Evolutionary conservation across 2,113 vertebrate genomes (phyloP), one percentile per base, ranked within the genome.

Genomic region (Tamias sibiricus): DNA sequence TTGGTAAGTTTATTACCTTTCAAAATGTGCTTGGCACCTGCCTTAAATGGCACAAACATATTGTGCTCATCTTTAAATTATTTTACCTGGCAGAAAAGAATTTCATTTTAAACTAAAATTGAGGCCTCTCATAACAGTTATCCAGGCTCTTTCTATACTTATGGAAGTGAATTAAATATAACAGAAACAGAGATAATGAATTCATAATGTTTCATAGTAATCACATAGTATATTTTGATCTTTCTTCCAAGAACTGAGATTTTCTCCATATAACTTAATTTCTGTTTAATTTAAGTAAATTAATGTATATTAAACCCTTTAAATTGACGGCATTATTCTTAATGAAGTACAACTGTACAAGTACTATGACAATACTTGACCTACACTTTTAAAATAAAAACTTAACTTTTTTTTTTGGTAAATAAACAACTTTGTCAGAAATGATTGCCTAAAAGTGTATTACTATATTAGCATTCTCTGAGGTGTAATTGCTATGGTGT

Each of bases 231-330:
- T 71, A 79, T 96, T 96, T 95, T 98, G 81, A 52, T 98, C 85
- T 93, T 87, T 87, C 96, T 98, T 98, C 95, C 90, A 97, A 98
- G 96, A 98, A 98, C 80, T 98, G 57, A 97, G 91, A 97, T 97
- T 98, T 98, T 98, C 64, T 98, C 95, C 97, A 98, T 97, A 95
- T 91, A 80, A 91, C 93, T 96, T 96, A 97, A 97, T 37, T 69
- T 81, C 91, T 97, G 62, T 49, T 97, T 95, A 97, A 92, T 97
- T 94, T 96, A 96, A 81, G 97, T 93, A 87, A 24, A 87, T 92
- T 97, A 97, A 82, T 96, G 77, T 94, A 52, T 97, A 62, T 82
- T 95, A 87, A 97, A 72, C 89, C 59, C 97, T 90, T 59, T 95
- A 75, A 94, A 32, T 87, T 93, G 69, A 94, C 96, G 32, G 89